Evolutionary conservation across 2,797 vertebrate genomes (phyloP).

Genomic region (Cyclopterus lumpus): DNA sequence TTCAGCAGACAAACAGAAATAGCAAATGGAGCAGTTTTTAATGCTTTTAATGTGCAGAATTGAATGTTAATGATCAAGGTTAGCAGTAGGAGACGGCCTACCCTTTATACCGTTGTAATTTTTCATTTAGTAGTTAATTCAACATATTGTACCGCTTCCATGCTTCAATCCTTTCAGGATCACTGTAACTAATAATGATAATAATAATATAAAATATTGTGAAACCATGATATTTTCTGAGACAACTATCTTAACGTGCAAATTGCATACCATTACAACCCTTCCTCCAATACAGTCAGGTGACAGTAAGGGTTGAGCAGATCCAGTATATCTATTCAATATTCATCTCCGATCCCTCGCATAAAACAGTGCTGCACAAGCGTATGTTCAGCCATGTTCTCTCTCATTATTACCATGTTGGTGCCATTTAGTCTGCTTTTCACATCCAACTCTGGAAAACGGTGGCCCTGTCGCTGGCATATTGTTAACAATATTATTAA

Average conservation of each 20-base stretch:
- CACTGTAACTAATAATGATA: neutral
- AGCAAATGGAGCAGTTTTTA: constrained; percentile 20
- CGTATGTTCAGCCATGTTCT: constrained; percentile 58
- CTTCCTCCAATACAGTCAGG: constrained; percentile 14
- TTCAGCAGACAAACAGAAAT: constrained; percentile 9
- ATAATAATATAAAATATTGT: neutral
- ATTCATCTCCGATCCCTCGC: constrained; percentile 43
- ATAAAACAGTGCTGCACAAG: constrained; percentile 38
- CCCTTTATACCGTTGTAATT: too few relatives aligned
- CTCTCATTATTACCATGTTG: constrained; percentile 29
- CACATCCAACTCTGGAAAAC: neutral
- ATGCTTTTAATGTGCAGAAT: constrained; percentile 26
- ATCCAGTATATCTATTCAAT: constrained; percentile 38
- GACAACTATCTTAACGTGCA: neutral
- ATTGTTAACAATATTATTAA: neutral
- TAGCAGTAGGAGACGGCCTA: constrained; percentile 6
- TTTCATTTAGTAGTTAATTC: too few relatives aligned
- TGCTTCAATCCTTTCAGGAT: neutral
- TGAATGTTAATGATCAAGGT: constrained; percentile 13
- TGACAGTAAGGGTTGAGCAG: constrained; percentile 12
- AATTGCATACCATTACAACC: neutral
- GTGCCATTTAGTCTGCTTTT: constrained; percentile 11
- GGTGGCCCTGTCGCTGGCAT: neutral
- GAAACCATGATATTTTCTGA: neutral
- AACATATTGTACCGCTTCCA: neutral